Percentiles rank a stretch among this genome's conserved stretches.
phyloP scores from a whole-genome alignment of 2,888 invertebrate species.

The Brenthis hecate region DNA sequence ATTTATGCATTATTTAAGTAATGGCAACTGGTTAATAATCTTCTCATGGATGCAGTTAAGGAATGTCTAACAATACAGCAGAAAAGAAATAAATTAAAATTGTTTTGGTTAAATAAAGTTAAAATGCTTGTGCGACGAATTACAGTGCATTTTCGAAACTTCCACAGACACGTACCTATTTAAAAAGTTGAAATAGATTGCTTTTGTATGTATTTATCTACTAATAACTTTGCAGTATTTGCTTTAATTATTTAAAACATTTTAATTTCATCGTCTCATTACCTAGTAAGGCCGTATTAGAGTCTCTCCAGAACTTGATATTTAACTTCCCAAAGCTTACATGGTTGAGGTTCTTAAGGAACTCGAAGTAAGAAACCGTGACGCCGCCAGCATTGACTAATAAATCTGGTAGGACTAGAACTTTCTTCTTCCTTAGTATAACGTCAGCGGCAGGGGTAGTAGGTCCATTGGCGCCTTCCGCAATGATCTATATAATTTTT shows the following conservation, averaged over 20 bases:
- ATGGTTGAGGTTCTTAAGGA: conserved; percentile 94
- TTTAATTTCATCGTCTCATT: conserved; percentile 38
- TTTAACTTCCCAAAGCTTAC: conserved; percentile 93
- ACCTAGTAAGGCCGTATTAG: conserved; percentile 91
- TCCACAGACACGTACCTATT: too few relatives aligned
- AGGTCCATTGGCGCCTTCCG: conserved; percentile 96
- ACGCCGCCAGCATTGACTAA: conserved; percentile 92
- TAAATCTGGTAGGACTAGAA: conserved; percentile 91
- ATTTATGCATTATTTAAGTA: too few relatives aligned
- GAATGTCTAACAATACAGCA: too few relatives aligned
- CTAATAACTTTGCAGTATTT: neutral
- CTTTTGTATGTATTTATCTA: neutral
- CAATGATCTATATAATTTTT: conserved; percentile 84
- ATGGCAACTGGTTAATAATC: too few relatives aligned
- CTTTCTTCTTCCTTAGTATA: conserved; percentile 86
- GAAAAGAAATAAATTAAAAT: too few relatives aligned
- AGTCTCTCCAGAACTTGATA: conserved; percentile 94
- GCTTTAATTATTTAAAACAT: neutral
- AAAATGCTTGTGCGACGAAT: too few relatives aligned
- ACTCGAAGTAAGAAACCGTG: conserved; percentile 96
- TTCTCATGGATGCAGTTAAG: too few relatives aligned
- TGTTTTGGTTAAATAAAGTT: too few relatives aligned
- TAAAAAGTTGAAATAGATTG: too few relatives aligned
- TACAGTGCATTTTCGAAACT: too few relatives aligned
- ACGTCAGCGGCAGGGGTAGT: conserved; percentile 92